Evolutionary conservation across 2,113 vertebrate genomes (phyloP), one percentile per base, ranked within the genome.

Genomic region (Oryzias woworae): DNA sequence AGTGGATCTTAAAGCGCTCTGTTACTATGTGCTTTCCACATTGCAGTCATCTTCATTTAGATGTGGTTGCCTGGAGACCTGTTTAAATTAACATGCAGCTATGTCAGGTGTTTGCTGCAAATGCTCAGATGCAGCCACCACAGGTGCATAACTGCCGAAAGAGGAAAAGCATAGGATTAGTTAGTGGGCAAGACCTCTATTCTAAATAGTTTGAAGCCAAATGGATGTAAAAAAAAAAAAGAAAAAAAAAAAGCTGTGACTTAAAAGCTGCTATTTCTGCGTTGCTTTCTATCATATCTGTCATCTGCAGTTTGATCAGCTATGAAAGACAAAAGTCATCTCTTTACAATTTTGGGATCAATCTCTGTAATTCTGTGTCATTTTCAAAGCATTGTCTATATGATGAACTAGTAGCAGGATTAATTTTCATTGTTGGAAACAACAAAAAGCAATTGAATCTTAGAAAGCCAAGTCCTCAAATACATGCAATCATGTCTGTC

Each of bases 401-500:
- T 62, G 16, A 46, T 24, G 20, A 60, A 46, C 45, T 53, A 48
- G 68, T 59, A 17, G 61, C 75, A 71, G 52, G 77, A 62, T 84
- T 68, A 48, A 55, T 66, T 72, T 54, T 75, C 58, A 74, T 62
- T 75, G 57, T 68, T 61, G 26, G 41, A 65, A 73, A 66, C 53
- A 61, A 71, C 71, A 74, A 82, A 80, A 81, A 66, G 53, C 65
- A 58, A 78, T 64, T 53, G 58, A 63, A 75, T 79, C 57, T 80
- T 3, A 10, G 64, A 46, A 50, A 65, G 65, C 49, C 74, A 71
- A 26, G 70, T 68, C 59, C 46, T 42, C 44, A 18, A 75, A 81
- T 48, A 70, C 59, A 71, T 65, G 61, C 77, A 80, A 60, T 80
- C 73, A 75, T 42, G 72, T 79, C 71, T 83, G 71, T 77, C 82